phyloP scores from a whole-genome alignment of 2,888 invertebrate species.

The Holacanthella duospinosa region DNA sequence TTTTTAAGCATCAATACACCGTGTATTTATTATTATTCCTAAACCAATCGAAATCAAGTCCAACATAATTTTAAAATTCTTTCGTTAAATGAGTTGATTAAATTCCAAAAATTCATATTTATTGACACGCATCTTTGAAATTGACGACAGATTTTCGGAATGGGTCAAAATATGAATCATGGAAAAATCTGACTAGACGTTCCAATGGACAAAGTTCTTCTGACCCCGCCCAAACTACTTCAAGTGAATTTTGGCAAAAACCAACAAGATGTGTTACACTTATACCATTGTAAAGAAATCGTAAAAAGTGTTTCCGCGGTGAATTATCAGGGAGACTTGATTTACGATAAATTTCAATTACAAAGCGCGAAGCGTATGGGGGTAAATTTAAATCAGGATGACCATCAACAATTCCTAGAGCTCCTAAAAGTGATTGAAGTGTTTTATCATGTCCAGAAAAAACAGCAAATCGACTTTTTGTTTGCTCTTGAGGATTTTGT shows the following conservation, averaged over 20 bases:
- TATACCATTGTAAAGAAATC: conserved; percentile 72
- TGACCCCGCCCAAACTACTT: not conserved
- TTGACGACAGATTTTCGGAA: conserved; percentile 68
- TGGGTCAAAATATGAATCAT: conserved; percentile 70
- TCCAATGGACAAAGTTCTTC: conserved; percentile 64
- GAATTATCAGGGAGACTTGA: conserved; percentile 38
- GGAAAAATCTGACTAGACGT: conserved; percentile 73
- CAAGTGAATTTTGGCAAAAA: conserved; percentile 57
- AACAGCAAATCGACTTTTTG: conserved; percentile 52
- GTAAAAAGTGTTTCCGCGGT: conserved; percentile 65
- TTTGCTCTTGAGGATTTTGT: not conserved
- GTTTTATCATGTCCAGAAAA: conserved; percentile 91
- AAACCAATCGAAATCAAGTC: too few relatives aligned
- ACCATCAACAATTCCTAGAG: conserved; percentile 56
- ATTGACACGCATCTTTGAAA: conserved; percentile 58
- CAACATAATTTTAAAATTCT: too few relatives aligned
- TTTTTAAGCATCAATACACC: too few relatives aligned
- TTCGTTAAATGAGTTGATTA: too few relatives aligned
- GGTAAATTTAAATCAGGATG: conserved; percentile 52
- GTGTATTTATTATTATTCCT: too few relatives aligned
- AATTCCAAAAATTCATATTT: too few relatives aligned
- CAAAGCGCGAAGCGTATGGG: conserved; percentile 73
- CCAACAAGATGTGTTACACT: conserved; percentile 70
- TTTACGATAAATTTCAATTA: conserved; percentile 76
- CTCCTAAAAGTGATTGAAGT: conserved; percentile 67